These are phyloP conservation scores for Eclectus roratus DNA, from an alignment of 2,113 vertebrate genomes.

Conservation along the genomic window DNA sequence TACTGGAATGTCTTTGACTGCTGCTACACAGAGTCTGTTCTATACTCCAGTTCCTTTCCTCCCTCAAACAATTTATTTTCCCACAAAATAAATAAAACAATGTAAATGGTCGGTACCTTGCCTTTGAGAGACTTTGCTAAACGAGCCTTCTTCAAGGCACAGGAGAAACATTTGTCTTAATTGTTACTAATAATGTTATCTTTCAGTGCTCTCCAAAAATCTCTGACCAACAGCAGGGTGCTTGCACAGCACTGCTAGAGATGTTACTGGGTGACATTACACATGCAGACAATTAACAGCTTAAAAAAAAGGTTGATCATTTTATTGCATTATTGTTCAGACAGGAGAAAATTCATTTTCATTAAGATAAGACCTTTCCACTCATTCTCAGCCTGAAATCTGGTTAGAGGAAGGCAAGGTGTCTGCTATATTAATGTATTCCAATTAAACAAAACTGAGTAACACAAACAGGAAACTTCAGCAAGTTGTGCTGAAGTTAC, in stretches of 20 bases:
- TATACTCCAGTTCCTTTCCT: neutral
- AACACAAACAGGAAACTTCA: neutral
- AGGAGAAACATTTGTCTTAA: conserved; percentile 59
- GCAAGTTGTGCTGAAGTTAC: neutral
- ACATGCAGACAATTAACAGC: conserved; percentile 45
- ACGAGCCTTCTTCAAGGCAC: conserved; percentile 34
- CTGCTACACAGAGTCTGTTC: neutral
- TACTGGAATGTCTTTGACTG: neutral
- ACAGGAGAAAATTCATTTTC: conserved; percentile 58
- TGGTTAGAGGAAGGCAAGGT: conserved; percentile 3
- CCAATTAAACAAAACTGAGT: neutral
- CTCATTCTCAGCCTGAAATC: conserved; percentile 52
- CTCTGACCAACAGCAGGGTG: conserved; percentile 31
- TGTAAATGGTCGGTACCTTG: neutral
- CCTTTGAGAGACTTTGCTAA: conserved; percentile 45
- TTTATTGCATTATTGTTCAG: conserved; percentile 49
- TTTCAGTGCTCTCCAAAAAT: conserved; percentile 19
- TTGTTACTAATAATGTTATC: conserved; percentile 58
- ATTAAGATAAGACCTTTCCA: conserved; percentile 58
- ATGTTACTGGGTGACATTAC: conserved; percentile 1
- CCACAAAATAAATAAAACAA: conserved; percentile 37
- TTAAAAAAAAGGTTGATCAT: neutral
- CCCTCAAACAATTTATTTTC: neutral
- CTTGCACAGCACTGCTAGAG: neutral
- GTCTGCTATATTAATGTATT: conserved; percentile 38